A percentile compares a stretch with the other conserved stretches of the same genome.
Conservation (phyloP, 2,888 invertebrate species). For the Parthenolecanium corni region DNA sequence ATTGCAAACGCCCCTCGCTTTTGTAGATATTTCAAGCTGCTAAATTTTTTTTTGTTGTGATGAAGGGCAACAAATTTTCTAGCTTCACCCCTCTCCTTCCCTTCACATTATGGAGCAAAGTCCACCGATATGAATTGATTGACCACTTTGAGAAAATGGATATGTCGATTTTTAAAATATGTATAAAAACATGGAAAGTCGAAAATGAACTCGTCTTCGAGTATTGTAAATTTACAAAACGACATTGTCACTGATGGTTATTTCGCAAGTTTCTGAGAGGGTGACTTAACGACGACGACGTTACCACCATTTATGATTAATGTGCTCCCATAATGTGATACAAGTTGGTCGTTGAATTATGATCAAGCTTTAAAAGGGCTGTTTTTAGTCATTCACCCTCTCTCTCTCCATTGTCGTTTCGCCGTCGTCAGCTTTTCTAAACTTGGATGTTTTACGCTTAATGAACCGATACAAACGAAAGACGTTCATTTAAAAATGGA, state of each 20-base stretch:
- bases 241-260: constrained; percentile 21
- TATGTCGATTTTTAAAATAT: too few species aligned
- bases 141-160: too few species aligned
- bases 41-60: too few species aligned
- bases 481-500: constrained; percentile 1
- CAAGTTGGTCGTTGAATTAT: constrained; percentile 27
- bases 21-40: too few species aligned
- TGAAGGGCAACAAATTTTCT: too few species aligned
- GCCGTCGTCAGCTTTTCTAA: constrained; percentile 16
- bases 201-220: constrained; percentile 2
- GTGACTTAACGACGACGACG: constrained; percentile 6
- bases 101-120: too few species aligned
- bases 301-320: constrained; percentile 20
- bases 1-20: too few species aligned
- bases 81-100: too few species aligned
- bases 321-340: constrained; percentile 22
- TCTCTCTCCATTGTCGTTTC: not conserved
- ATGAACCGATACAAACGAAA: constrained; percentile 21
- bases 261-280: constrained; percentile 8
- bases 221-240: constrained; percentile 22
- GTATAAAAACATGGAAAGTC: constrained; percentile 11
- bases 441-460: constrained; percentile 25
- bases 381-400: constrained; percentile 5
- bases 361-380: constrained; percentile 25
- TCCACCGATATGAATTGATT: too few species aligned